A percentile compares a stretch with the other conserved stretches of the same genome.
Conservation (phyloP, 2,888 invertebrate genomes). For the Diarsia brunnea region DNA sequence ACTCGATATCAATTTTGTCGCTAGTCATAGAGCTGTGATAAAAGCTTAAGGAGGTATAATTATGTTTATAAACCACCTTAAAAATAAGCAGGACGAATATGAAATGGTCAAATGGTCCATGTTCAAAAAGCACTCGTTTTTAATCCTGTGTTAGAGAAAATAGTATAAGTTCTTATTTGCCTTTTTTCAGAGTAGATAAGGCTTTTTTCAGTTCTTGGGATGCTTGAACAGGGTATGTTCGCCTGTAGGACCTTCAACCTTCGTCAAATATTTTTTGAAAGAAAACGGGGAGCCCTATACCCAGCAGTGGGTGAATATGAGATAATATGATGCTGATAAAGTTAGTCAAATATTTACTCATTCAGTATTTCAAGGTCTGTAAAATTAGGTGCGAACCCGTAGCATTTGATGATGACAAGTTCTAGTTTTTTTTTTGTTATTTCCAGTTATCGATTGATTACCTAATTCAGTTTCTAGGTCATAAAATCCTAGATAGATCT, state of each 20-base stretch:
- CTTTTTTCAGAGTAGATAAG: neutral
- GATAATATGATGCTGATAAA: neutral
- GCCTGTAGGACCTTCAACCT: no score
- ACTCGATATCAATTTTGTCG: neutral
- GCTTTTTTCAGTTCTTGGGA: neutral
- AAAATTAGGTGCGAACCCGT: neutral
- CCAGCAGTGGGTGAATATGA: no score
- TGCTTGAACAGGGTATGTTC: neutral
- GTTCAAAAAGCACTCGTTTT: neutral
- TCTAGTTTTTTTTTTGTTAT: neutral
- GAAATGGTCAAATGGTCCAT: neutral
- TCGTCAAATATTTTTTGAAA: neutral
- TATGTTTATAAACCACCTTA: neutral
- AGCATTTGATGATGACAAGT: neutral
- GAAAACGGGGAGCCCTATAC: no score
- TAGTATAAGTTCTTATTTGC: neutral
- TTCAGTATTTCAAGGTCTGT: neutral
- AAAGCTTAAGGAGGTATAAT: slow-evolving; percentile 7
- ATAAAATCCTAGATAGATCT: neutral
- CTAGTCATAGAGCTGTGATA: neutral
- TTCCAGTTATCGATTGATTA: neutral
- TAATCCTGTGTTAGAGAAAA: neutral
- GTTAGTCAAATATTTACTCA: neutral
- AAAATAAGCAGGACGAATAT: neutral
- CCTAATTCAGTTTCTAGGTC: neutral